A percentile compares a stretch with the other conserved stretches of the same genome.
Conservation (phyloP, 1,140 invertebrate genomes). For the Himalopsyche phryganea region DNA sequence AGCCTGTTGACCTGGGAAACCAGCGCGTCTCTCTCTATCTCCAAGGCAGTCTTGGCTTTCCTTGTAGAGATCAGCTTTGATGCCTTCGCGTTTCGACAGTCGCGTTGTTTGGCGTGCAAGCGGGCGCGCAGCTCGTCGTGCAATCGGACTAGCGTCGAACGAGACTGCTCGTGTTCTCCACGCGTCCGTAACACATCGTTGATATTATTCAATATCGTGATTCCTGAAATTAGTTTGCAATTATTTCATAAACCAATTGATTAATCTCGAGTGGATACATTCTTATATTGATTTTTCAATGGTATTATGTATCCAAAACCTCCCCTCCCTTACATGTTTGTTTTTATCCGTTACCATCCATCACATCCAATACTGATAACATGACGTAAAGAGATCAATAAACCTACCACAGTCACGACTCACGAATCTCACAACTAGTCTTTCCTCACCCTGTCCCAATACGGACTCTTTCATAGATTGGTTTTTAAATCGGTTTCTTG, state of each 20-base stretch:
- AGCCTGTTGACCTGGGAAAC: conserved; percentile 3
- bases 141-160: conserved; percentile 14
- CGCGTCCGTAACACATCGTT: conserved; percentile 19
- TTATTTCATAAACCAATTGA: not conserved
- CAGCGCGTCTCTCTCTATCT: conserved; percentile 7
- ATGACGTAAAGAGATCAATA: too few species aligned
- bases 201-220: conserved; percentile 18
- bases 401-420: too few species aligned
- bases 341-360: not conserved
- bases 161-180: conserved; percentile 20
- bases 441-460: too few species aligned
- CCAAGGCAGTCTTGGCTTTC: not conserved
- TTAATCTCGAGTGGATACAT: not conserved
- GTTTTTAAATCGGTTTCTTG: too few species aligned
- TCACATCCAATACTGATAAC: not conserved
- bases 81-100: not conserved
- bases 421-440: too few species aligned
- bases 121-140: conserved; percentile 27
- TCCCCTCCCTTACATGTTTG: not conserved
- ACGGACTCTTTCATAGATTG: too few species aligned
- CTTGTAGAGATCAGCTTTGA: conserved; percentile 1
- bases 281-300: not conserved
- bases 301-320: not conserved
- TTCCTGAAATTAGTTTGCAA: conserved; percentile 5
- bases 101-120: not conserved